phyloP scores from a whole-genome alignment of 2,113 vertebrate genomes.

The Syngnathus scovelli region DNA sequence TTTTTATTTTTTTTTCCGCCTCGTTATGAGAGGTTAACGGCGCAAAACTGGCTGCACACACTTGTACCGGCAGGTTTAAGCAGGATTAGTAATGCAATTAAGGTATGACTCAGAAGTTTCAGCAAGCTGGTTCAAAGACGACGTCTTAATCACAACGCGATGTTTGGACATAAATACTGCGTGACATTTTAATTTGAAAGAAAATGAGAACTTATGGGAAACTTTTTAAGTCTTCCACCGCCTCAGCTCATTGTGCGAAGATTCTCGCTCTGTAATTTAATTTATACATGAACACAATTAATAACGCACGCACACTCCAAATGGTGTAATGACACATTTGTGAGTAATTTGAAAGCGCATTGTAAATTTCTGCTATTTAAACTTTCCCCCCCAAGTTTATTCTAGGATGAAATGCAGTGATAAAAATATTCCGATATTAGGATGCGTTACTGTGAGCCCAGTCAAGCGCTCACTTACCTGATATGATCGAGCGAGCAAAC shows the following conservation, averaged over 20 bases:
- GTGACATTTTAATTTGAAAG: neutral
- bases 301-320: neutral
- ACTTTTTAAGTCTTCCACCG: conserved; percentile 33
- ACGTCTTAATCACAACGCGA: conserved; percentile 26
- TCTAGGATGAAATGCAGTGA: neutral
- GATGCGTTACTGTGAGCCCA: neutral
- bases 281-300: neutral
- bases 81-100: conserved; percentile 43
- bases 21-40: conserved; percentile 18
- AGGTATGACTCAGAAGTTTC: conserved; percentile 51
- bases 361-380: neutral
- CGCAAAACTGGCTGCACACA: conserved; percentile 25
- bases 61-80: conserved; percentile 40
- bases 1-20: conserved; percentile 4
- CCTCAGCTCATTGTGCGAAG: conserved; percentile 46
- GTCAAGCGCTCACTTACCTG: conserved; percentile 41
- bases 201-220: conserved; percentile 13
- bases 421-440: neutral
- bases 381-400: neutral
- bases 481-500: neutral
- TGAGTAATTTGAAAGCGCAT: neutral
- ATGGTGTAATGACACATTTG: neutral
- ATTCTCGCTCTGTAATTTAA: neutral
- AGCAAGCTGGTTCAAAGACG: conserved; percentile 20
- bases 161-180: neutral